Evolutionary conservation across 2,113 vertebrate genomes (phyloP).

Genomic region (Jaculus jaculus): DNA sequence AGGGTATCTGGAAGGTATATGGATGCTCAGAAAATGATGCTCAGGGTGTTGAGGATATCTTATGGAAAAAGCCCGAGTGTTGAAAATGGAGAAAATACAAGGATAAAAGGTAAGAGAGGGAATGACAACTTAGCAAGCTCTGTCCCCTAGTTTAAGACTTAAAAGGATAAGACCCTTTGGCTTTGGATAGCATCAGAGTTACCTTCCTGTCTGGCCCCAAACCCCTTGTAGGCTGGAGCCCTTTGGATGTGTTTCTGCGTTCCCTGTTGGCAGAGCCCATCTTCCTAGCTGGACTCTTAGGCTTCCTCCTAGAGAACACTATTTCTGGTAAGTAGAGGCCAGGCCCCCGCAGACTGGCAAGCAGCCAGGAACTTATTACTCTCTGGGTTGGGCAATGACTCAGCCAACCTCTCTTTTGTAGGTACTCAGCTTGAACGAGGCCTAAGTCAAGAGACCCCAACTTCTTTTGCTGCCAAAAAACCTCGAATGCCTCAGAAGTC

Average conservation of each 20-base stretch:
- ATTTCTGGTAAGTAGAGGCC: conserved; percentile 87
- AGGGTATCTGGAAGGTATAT: neutral
- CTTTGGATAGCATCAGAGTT: neutral
- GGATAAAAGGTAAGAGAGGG: neutral
- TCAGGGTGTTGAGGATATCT: neutral
- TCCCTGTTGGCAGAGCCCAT: conserved; percentile 87
- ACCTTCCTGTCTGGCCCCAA: conserved; percentile 1
- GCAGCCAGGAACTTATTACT: neutral
- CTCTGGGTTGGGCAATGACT: neutral
- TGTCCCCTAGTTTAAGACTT: neutral
- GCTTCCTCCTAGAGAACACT: conserved; percentile 91
- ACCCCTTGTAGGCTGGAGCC: conserved; percentile 81
- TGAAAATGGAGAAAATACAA: neutral
- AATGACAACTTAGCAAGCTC: conserved; percentile 11
- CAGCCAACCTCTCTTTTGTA: conserved; percentile 15
- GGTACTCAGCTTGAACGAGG: conserved; percentile 68
- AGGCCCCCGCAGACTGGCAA: neutral
- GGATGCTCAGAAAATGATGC: conserved; percentile 12
- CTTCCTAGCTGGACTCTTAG: conserved; percentile 88
- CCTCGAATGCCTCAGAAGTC: neutral
- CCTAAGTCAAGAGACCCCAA: conserved; percentile 37
- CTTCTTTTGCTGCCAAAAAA: conserved; percentile 5
- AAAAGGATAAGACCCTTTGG: neutral
- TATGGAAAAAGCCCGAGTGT: neutral
- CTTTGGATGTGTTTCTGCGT: conserved; percentile 85